These are phyloP conservation scores for Smittia sp. DNA, from an alignment of 2,888 invertebrate species.

Conservation along the genomic window DNA sequence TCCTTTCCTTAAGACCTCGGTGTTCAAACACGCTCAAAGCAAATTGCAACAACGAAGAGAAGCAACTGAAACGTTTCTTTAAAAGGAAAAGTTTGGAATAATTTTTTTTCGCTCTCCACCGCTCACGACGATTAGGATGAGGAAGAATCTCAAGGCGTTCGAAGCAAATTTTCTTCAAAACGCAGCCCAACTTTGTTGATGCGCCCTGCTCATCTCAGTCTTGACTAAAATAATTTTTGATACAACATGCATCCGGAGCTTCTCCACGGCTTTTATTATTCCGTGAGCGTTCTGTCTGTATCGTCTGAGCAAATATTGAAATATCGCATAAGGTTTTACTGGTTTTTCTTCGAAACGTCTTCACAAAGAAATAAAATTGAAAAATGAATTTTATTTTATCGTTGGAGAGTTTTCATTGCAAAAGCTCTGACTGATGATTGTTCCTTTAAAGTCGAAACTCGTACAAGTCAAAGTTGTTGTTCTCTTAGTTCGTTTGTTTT, in stretches of 20 bases:
- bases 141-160: too few relatives aligned
- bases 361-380: neutral
- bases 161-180: too few relatives aligned
- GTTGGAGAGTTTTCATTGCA: neutral
- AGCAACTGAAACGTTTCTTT: neutral
- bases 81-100: neutral
- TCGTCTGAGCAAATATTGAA: conserved; percentile 40
- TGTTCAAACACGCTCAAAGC: neutral
- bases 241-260: neutral
- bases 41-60: conserved; percentile 4
- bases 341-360: conserved; percentile 6
- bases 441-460: neutral
- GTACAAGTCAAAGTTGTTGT: too few relatives aligned
- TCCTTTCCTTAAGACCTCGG: neutral
- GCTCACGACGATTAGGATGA: too few relatives aligned
- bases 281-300: conserved; percentile 22
- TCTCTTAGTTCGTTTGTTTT: too few relatives aligned
- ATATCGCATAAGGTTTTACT: conserved; percentile 14
- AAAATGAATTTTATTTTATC: conserved; percentile 7
- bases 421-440: neutral
- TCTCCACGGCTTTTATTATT: conserved; percentile 12
- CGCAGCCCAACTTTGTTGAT: too few relatives aligned
- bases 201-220: neutral
- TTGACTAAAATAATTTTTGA: conserved; percentile 10
- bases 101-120: neutral